These are phyloP conservation scores for Diglossa brunneiventris DNA, from an alignment of 2,113 vertebrate species.

Conservation along the genomic window DNA sequence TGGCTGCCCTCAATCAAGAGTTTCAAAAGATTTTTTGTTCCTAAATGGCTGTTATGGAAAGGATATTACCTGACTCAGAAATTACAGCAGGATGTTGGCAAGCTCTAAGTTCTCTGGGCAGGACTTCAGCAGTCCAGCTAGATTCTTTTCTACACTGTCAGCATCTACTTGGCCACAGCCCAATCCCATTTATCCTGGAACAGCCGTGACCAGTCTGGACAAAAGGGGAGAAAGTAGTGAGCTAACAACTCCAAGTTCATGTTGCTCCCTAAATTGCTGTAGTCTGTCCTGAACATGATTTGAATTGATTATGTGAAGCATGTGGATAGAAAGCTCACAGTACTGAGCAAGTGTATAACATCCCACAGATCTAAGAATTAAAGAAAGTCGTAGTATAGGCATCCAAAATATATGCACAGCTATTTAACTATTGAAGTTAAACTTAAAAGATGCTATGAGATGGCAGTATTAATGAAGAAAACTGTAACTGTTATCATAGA, in stretches of 20 bases:
- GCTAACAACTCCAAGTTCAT: background rate
- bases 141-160: background rate
- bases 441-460: background rate
- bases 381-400: background rate
- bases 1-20: background rate
- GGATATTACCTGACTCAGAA: conserved; percentile 19
- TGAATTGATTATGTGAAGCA: background rate
- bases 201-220: background rate
- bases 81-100: conserved; percentile 12
- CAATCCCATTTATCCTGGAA: conserved; percentile 12
- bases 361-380: background rate
- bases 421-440: background rate
- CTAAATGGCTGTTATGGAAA: background rate
- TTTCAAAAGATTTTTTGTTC: conserved; percentile 10
- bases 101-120: background rate
- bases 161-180: background rate
- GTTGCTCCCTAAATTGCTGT: background rate
- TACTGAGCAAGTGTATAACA: background rate
- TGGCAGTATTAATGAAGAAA: background rate
- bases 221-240: background rate
- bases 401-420: background rate
- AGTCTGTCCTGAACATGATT: background rate
- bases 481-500: background rate
- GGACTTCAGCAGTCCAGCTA: background rate
- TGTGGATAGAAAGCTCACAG: background rate